These are phyloP conservation scores for Natator depressus DNA, from an alignment of 2,113 vertebrate genomes.

Conservation along the genomic window DNA sequence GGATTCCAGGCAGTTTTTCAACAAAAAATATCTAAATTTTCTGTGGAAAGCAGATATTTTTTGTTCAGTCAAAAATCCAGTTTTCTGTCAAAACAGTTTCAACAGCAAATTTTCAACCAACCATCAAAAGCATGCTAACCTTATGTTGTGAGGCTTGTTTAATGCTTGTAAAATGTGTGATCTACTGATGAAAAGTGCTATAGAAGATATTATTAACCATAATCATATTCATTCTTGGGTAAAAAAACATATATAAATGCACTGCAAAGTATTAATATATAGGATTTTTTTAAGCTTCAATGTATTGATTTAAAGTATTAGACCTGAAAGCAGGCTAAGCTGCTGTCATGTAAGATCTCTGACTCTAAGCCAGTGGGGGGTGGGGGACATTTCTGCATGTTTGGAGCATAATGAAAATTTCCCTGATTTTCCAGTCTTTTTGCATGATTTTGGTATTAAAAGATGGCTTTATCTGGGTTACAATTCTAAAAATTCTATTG, in stretches of 20 bases:
- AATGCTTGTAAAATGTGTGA: not conserved
- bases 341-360: slow-evolving; percentile 63
- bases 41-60: not conserved
- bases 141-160: not conserved
- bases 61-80: not conserved
- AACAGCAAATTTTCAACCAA: not conserved
- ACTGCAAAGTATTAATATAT: not conserved
- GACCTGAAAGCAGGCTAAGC: slow-evolving; percentile 63
- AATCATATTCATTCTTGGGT: not conserved
- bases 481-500: slow-evolving; percentile 21
- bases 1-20: not conserved
- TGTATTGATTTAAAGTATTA: slow-evolving; percentile 53
- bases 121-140: not conserved
- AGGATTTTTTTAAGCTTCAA: slow-evolving; percentile 21
- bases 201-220: not conserved
- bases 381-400: slow-evolving; percentile 9
- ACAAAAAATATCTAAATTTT: not conserved
- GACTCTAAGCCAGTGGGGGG: slow-evolving; percentile 7
- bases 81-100: not conserved
- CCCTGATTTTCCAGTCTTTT: not conserved
- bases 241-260: not conserved
- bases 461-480: slow-evolving; percentile 30
- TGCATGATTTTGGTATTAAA: not conserved
- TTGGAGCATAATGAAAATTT: slow-evolving; percentile 34
- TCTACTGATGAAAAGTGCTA: not conserved